phyloP scores from a whole-genome alignment of 2,888 invertebrate genomes.

The Morpho achilles region DNA sequence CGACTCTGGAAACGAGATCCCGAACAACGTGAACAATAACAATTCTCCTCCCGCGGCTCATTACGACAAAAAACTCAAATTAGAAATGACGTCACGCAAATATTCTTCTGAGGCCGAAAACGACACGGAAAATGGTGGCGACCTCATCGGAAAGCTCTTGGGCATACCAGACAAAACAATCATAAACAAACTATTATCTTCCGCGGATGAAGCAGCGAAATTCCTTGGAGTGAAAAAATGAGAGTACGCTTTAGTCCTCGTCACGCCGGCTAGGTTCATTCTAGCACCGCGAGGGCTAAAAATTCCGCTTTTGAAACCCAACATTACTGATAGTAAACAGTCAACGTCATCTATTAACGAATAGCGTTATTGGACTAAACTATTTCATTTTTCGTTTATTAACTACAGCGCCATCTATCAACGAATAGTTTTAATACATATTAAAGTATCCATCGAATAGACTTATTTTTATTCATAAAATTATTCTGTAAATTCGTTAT shows the following conservation, averaged over 20 bases:
- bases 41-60: constrained; percentile 77
- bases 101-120: constrained; percentile 72
- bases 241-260: constrained; percentile 77
- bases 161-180: constrained; percentile 92
- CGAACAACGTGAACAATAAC: constrained; percentile 74
- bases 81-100: constrained; percentile 69
- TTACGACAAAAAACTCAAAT: constrained; percentile 75
- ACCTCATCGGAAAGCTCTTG: constrained; percentile 92
- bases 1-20: constrained; percentile 68
- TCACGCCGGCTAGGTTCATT: constrained; percentile 67
- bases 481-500: constrained; percentile 18
- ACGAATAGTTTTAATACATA: constrained; percentile 2
- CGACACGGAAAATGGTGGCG: constrained; percentile 80
- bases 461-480: constrained; percentile 24
- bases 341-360: constrained; percentile 55
- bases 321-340: constrained; percentile 21
- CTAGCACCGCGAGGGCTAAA: constrained; percentile 72
- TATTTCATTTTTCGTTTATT: too few relatives aligned
- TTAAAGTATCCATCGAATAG: constrained; percentile 38
- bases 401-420: constrained; percentile 10
- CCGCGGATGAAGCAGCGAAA: constrained; percentile 92
- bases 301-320: constrained; percentile 42
- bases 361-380: constrained; percentile 32
- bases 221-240: constrained; percentile 89
- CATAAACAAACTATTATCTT: constrained; percentile 90